Evolutionary conservation across 2,888 invertebrate species (phyloP).

Genomic region (Agapetus fuscipes): DNA sequence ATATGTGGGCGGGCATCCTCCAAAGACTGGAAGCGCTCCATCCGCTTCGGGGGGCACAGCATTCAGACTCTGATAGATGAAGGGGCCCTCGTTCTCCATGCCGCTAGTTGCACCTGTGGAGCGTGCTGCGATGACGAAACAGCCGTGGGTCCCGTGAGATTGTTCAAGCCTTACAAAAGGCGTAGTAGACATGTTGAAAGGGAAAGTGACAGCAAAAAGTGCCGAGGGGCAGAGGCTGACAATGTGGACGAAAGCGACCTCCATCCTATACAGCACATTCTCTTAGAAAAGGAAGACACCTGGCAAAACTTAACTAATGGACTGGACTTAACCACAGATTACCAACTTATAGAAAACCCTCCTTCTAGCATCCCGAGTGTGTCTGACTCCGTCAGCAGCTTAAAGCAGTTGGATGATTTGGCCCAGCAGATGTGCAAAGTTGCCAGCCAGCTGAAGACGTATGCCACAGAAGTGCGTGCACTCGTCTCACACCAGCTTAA

Average conservation of each 20-base stretch:
- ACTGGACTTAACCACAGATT: slow-evolving; percentile 51
- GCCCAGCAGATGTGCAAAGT: background rate
- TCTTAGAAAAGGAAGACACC: slow-evolving; percentile 46
- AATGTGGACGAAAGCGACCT: slow-evolving; percentile 52
- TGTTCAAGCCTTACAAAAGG: slow-evolving; percentile 89
- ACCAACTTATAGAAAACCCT: slow-evolving; percentile 44
- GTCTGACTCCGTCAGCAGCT: background rate
- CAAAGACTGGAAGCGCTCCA: slow-evolving; percentile 95
- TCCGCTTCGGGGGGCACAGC: slow-evolving; percentile 85
- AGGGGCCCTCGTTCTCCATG: slow-evolving; percentile 84
- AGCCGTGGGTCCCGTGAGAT: slow-evolving; percentile 80
- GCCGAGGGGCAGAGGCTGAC: slow-evolving; percentile 37
- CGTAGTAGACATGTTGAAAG: slow-evolving; percentile 54
- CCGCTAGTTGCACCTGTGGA: slow-evolving; percentile 91
- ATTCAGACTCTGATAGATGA: slow-evolving; percentile 89
- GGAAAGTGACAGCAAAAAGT: slow-evolving; percentile 22
- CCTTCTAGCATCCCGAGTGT: slow-evolving; percentile 24
- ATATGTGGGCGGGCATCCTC: slow-evolving; percentile 88
- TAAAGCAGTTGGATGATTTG: background rate
- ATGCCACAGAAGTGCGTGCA: background rate
- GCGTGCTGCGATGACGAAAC: slow-evolving; percentile 93
- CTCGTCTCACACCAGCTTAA: background rate
- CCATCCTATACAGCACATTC: slow-evolving; percentile 26
- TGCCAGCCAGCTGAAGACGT: background rate
- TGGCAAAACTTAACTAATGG: slow-evolving; percentile 63